Conservation (phyloP, 2,888 invertebrate species). For the Cheilosia variabilis region DNA sequence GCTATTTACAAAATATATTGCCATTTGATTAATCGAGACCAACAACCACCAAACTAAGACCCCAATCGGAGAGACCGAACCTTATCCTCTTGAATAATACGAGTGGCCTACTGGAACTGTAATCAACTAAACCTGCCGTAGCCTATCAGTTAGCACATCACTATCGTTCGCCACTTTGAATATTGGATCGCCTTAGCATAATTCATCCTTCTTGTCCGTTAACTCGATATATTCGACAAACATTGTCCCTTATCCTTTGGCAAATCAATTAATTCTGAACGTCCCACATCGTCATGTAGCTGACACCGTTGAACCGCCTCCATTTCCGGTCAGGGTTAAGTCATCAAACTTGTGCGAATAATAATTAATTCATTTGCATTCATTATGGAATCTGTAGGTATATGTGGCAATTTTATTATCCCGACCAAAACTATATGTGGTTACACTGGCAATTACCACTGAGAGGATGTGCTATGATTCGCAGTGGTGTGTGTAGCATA, state of each 20-base stretch:
- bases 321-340: slow-evolving; percentile 27
- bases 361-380: slow-evolving; percentile 61
- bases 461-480: slow-evolving; percentile 15
- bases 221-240: slow-evolving; percentile 35
- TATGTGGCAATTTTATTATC: neutral
- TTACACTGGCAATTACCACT: slow-evolving; percentile 31
- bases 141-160: slow-evolving; percentile 5
- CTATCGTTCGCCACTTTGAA: slow-evolving; percentile 19
- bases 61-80: neutral
- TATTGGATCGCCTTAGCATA: slow-evolving; percentile 25
- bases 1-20: no score
- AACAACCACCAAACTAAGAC: neutral
- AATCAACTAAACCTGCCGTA: neutral
- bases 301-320: slow-evolving; percentile 9
- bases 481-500: slow-evolving; percentile 13
- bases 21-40: neutral
- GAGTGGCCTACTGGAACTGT: neutral
- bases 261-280: slow-evolving; percentile 44
- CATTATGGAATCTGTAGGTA: slow-evolving; percentile 28
- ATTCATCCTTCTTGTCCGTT: neutral
- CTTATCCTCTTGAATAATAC: neutral
- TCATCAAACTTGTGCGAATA: slow-evolving; percentile 60
- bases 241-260: slow-evolving; percentile 23
- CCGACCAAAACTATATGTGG: slow-evolving; percentile 4
- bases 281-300: slow-evolving; percentile 5